Percentiles rank a stretch among this genome's conserved stretches.
phyloP scores from a whole-genome alignment of 1,140 invertebrate genomes.

The Drosophila suzukii region DNA sequence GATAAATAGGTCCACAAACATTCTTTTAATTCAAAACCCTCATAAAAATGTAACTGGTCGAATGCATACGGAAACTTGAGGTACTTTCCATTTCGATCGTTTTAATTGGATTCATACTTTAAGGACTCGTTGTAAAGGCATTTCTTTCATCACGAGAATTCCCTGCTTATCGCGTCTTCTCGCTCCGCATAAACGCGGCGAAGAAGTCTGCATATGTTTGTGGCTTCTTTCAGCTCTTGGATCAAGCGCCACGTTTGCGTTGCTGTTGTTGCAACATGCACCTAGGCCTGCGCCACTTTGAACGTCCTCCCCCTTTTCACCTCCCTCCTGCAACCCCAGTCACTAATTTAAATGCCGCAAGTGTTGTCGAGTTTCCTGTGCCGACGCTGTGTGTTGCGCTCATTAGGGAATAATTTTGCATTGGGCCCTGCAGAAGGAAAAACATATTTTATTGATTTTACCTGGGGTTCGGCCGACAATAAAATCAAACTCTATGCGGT shows the following conservation, averaged over 20 bases:
- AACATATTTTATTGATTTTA: conserved; percentile 67
- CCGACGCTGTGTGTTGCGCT: conserved; percentile 31
- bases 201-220: conserved; percentile 54
- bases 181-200: conserved; percentile 19
- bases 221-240: conserved; percentile 70
- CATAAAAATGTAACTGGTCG: too few relatives aligned
- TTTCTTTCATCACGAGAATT: neutral
- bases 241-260: conserved; percentile 52
- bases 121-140: too few relatives aligned
- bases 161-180: neutral
- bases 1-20: too few relatives aligned
- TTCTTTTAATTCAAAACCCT: too few relatives aligned
- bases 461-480: conserved; percentile 56
- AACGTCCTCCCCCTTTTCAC: conserved; percentile 9
- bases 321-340: conserved; percentile 3
- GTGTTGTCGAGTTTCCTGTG: conserved; percentile 75
- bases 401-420: conserved; percentile 73
- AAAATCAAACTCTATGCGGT: conserved; percentile 27
- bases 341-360: conserved; percentile 77
- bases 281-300: conserved; percentile 66
- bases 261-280: conserved; percentile 67
- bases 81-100: too few relatives aligned
- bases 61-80: too few relatives aligned
- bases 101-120: too few relatives aligned
- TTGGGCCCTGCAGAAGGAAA: conserved; percentile 39